Evolutionary conservation across 2,113 vertebrate species (phyloP).

Genomic region (Gobius niger): DNA sequence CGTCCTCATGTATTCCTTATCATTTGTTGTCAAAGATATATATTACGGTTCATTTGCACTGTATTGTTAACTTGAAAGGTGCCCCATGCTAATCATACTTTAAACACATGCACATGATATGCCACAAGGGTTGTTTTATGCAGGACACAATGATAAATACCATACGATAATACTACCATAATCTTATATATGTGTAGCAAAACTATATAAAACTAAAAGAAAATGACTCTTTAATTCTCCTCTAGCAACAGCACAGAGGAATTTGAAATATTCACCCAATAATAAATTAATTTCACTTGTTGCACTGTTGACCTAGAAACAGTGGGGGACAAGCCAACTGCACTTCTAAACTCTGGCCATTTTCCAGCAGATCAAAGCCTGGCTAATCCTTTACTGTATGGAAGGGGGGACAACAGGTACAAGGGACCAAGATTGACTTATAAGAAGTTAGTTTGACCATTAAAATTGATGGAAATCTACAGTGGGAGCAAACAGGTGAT

Average conservation of each 20-base stretch:
- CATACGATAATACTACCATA: too few relatives aligned
- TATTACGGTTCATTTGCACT: too few relatives aligned
- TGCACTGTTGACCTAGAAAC: constrained; percentile 13
- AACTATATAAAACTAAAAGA: too few relatives aligned
- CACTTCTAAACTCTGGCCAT: constrained; percentile 48
- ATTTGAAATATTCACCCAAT: constrained; percentile 4
- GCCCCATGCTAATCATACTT: too few relatives aligned
- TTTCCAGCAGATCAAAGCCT: constrained; percentile 55
- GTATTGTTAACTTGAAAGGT: too few relatives aligned
- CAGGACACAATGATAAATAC: too few relatives aligned
- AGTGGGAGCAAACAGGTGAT: background rate
- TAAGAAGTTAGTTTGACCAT: constrained; percentile 16
- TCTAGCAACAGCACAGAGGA: background rate
- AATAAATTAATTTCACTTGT: background rate
- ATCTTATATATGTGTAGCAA: too few relatives aligned
- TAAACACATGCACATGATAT: too few relatives aligned
- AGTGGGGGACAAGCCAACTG: constrained; percentile 34
- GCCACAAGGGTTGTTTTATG: too few relatives aligned
- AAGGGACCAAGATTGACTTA: constrained; percentile 23
- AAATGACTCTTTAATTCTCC: background rate
- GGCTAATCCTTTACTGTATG: constrained; percentile 54
- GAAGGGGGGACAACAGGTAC: constrained; percentile 16
- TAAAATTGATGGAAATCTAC: constrained; percentile 24
- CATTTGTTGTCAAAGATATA: too few relatives aligned
- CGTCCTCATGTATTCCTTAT: too few relatives aligned